These are phyloP conservation scores for Lepidurus couesii DNA, from an alignment of 1,140 invertebrate genomes.

Conservation along the genomic window DNA sequence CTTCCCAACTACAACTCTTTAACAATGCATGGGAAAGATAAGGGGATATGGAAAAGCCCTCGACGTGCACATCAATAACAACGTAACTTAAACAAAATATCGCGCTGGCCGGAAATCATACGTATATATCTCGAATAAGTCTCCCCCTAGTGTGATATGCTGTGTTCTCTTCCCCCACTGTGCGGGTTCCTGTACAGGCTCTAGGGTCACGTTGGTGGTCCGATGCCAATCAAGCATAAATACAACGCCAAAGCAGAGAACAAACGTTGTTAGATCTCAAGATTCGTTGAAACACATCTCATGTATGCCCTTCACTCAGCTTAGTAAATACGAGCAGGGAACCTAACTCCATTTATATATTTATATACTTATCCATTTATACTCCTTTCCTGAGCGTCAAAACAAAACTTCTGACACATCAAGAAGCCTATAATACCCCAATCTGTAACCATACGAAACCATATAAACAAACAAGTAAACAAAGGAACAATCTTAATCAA, in stretches of 20 bases:
- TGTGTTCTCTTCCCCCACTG: not conserved
- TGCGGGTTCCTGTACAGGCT: not conserved
- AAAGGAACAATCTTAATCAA: not conserved
- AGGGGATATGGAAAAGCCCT: too few relatives aligned
- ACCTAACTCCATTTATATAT: not conserved
- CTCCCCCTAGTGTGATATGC: not conserved
- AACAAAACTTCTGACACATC: not conserved
- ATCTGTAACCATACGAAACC: too few relatives aligned
- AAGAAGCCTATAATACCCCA: not conserved
- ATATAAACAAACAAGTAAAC: not conserved
- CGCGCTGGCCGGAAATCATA: too few relatives aligned
- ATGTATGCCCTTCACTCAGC: not conserved
- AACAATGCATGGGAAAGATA: too few relatives aligned
- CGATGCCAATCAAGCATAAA: conserved; percentile 1
- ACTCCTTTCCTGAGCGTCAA: not conserved
- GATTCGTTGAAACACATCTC: not conserved
- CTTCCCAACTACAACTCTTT: too few relatives aligned
- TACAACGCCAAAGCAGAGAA: not conserved
- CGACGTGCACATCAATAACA: too few relatives aligned
- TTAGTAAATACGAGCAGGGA: conserved; percentile 4
- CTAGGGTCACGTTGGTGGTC: not conserved
- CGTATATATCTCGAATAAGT: not conserved
- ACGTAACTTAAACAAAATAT: too few relatives aligned
- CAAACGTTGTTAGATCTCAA: conserved; percentile 1
- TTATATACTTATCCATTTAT: too few relatives aligned